A percentile compares a stretch with the other conserved stretches of the same genome.
Evolutionary conservation across 2,888 invertebrate genomes (phyloP).

Genomic region (Microctonus aethiopoides): DNA sequence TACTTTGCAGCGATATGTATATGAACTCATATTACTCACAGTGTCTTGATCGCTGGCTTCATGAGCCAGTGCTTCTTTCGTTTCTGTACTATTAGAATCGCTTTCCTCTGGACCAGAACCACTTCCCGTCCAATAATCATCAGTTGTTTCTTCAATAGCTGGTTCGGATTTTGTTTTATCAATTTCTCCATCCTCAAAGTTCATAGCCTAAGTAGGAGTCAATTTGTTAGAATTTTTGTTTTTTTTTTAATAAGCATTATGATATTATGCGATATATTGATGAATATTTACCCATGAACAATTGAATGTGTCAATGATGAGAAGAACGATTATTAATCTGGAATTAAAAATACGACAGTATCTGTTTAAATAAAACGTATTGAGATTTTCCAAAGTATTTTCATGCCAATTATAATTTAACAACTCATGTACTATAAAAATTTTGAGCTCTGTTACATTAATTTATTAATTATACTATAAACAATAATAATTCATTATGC

Average conservation of each 20-base stretch:
- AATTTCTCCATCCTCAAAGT: conserved; percentile 48
- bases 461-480: too few relatives aligned
- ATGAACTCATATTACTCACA: conserved; percentile 74
- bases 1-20: neutral
- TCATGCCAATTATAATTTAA: neutral
- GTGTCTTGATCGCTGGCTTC: conserved; percentile 83
- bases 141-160: conserved; percentile 60
- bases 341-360: conserved; percentile 46
- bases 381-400: conserved; percentile 3
- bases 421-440: too few relatives aligned
- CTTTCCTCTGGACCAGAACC: conserved; percentile 63
- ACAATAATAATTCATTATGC: too few relatives aligned
- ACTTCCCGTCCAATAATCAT: conserved; percentile 65
- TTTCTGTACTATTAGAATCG: conserved; percentile 70
- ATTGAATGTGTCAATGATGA: conserved; percentile 1
- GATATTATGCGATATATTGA: neutral
- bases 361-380: too few relatives aligned
- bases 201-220: neutral
- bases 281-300: neutral
- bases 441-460: too few relatives aligned
- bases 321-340: conserved; percentile 49
- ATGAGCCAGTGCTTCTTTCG: conserved; percentile 78
- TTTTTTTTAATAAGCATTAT: neutral
- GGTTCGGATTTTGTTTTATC: conserved; percentile 55
- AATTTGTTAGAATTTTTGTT: neutral